phyloP scores from a whole-genome alignment of 2,113 vertebrate species.

The Cariama cristata region DNA sequence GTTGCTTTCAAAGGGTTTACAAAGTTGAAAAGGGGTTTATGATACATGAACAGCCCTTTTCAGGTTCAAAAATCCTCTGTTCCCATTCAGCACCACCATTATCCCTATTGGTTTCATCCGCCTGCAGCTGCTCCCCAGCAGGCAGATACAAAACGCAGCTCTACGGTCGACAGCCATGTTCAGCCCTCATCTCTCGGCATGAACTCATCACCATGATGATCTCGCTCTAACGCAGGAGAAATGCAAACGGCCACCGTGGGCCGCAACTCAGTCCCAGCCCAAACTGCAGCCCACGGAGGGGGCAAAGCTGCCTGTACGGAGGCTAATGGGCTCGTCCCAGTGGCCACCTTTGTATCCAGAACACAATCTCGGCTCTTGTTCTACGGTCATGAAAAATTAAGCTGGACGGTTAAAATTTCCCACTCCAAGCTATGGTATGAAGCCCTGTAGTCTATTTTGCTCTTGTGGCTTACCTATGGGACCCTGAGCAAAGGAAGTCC shows the following conservation, averaged over 20 bases:
- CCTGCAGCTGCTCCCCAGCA: background rate
- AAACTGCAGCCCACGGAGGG: background rate
- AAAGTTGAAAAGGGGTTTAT: background rate
- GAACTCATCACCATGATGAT: fast-evolving
- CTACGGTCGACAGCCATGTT: fast-evolving
- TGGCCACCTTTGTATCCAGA: background rate
- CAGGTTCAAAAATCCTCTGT: background rate
- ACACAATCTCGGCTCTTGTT: background rate
- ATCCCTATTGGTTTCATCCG: background rate
- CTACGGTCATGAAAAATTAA: background rate
- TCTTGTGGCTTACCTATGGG: slow-evolving; percentile 2
- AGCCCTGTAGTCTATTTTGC: background rate
- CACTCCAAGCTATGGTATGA: background rate
- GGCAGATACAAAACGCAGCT: background rate
- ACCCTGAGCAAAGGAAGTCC: slow-evolving; percentile 27
- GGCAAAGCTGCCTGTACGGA: background rate
- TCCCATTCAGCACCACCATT: background rate
- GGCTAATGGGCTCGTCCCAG: fast-evolving
- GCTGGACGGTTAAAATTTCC: background rate
- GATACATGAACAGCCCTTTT: slow-evolving; percentile 2
- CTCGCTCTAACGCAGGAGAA: background rate
- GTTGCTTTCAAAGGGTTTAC: background rate
- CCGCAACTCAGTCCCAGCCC: background rate
- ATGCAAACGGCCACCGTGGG: fast-evolving
- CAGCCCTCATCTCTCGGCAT: background rate